Percentiles rank a stretch among this genome's conserved stretches.
These are phyloP conservation scores for Ephydatia muelleri DNA, from an alignment of 37 sponge, comb jelly and placozoan species.

Conservation along the genomic window DNA sequence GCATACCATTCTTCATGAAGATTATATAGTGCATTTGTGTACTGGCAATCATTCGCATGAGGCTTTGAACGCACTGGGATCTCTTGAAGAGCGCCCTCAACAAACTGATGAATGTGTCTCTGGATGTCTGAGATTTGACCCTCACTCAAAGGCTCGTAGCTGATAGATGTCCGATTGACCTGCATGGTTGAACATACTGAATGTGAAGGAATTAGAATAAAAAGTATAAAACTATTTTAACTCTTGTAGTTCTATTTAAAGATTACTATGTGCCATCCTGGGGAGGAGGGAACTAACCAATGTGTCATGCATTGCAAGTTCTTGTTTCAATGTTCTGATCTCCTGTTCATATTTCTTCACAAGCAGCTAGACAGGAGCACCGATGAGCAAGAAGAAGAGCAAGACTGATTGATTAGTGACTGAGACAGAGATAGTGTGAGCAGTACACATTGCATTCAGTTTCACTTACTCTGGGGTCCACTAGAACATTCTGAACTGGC, in stretches of 20 bases:
- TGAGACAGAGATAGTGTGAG: not conserved
- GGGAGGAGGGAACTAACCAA: slow-evolving; percentile 39
- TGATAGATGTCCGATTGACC: slow-evolving; percentile 58
- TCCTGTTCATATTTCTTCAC: slow-evolving; percentile 89
- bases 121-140: slow-evolving; percentile 73
- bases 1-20: no score
- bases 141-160: slow-evolving; percentile 89
- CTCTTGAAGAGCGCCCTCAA: slow-evolving; percentile 71
- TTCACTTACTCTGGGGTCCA: slow-evolving; percentile 73
- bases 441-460: no score
- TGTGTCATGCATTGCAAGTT: slow-evolving; percentile 92
- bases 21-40: no score
- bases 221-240: no score
- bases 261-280: no score
- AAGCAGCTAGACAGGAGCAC: slow-evolving; percentile 49
- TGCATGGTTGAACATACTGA: not conserved
- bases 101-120: slow-evolving; percentile 57
- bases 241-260: no score
- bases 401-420: not conserved
- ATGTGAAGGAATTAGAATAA: not conserved
- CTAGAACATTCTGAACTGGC: slow-evolving; percentile 73
- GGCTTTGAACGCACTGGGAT: slow-evolving; percentile 51
- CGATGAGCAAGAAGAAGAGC: not conserved
- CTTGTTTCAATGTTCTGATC: slow-evolving; percentile 83
- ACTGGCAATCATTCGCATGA: not conserved